Conservation (phyloP, 1,140 invertebrate genomes). For the Globodera rostochiensis region DNA sequence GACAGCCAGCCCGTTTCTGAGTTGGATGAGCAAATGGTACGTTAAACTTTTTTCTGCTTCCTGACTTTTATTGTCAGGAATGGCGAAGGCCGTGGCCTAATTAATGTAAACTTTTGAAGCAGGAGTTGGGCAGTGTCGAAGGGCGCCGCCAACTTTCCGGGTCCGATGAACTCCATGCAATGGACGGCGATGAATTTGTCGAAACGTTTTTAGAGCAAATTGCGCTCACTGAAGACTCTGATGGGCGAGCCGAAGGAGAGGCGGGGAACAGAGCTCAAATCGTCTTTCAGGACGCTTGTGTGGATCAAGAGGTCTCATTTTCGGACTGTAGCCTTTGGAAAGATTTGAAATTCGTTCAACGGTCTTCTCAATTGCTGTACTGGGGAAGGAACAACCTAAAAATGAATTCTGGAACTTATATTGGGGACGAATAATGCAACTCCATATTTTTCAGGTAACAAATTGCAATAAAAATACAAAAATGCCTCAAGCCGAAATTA, state of each 20-base stretch:
- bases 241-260: not conserved
- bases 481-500: not conserved
- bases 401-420: too few species aligned
- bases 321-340: too few species aligned
- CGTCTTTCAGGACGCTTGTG: not conserved
- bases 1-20: not conserved
- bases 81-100: not conserved
- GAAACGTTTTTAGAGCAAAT: slow-evolving; percentile 4
- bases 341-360: too few species aligned
- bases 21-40: slow-evolving; percentile 18
- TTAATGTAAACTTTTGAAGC: not conserved
- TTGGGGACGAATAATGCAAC: too few species aligned
- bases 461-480: not conserved
- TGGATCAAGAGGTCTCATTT: not conserved
- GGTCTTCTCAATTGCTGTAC: too few species aligned
- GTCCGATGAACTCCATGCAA: not conserved
- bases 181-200: not conserved
- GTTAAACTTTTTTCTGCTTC: not conserved
- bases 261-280: not conserved
- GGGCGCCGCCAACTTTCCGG: not conserved
- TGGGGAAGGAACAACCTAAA: too few species aligned
- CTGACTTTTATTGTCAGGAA: not conserved
- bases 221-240: not conserved
- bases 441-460: not conserved
- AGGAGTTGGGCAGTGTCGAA: not conserved